Evolutionary conservation across 2,888 invertebrate species (phyloP).

Genomic region (Hydraecia micacea): DNA sequence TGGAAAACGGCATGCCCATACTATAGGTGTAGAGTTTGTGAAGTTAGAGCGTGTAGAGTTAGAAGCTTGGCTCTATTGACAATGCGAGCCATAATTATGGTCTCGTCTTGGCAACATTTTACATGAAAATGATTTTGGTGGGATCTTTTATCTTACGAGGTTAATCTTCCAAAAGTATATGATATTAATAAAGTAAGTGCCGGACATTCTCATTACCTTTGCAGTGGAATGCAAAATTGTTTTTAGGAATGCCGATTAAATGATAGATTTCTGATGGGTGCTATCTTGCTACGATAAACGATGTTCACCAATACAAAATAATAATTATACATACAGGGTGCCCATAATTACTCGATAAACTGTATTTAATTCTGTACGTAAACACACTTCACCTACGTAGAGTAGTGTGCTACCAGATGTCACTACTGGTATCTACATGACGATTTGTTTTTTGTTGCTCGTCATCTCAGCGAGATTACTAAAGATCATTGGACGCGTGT

Average conservation of each 20-base stretch:
- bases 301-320: background rate
- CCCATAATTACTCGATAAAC: background rate
- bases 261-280: background rate
- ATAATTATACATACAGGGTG: background rate
- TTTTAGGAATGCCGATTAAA: background rate
- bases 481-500: slow-evolving; percentile 21
- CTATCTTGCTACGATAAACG: background rate
- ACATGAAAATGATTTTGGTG: too few relatives aligned
- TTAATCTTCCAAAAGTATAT: background rate
- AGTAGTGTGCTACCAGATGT: background rate
- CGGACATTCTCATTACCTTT: background rate
- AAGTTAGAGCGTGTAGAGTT: too few relatives aligned
- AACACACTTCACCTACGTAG: background rate
- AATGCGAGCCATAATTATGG: too few relatives aligned
- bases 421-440: background rate
- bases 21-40: too few relatives aligned
- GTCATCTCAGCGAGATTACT: slow-evolving; percentile 10
- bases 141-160: background rate
- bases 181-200: background rate
- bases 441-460: background rate
- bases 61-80: too few relatives aligned
- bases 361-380: background rate
- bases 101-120: too few relatives aligned
- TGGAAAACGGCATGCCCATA: too few relatives aligned
- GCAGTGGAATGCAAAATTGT: background rate